A percentile compares a stretch with the other conserved stretches of the same genome.
These are phyloP conservation scores for Arbacia lixula DNA, from an alignment of 53 echinoderm and acorn worm species.

Conservation along the genomic window DNA sequence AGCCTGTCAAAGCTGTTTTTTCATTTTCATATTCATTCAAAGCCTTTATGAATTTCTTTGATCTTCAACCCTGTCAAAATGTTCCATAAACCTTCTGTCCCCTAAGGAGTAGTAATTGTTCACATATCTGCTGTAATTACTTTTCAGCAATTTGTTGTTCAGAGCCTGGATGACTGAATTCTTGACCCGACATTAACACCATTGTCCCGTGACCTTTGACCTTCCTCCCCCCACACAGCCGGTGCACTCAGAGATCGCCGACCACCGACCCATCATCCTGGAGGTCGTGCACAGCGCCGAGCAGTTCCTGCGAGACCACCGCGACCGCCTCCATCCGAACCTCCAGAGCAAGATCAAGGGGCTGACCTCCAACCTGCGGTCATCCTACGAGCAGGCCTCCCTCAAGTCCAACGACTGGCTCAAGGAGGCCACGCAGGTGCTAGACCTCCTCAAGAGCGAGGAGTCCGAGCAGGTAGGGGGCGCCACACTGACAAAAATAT, in stretches of 20 bases:
- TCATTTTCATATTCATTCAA: too few species aligned
- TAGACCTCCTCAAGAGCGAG: conserved; percentile 88
- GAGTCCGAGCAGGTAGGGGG: conserved; percentile 94
- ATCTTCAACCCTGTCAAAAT: too few species aligned
- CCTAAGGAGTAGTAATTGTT: too few species aligned
- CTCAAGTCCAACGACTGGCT: conserved; percentile 94
- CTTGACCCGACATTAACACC: too few species aligned
- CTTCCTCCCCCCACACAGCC: conserved; percentile 62
- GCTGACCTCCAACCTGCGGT: conserved; percentile 90
- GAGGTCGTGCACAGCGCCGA: conserved; percentile 93
- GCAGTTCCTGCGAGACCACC: conserved; percentile 96
- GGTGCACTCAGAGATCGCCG: conserved; percentile 81
- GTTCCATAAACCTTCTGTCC: too few species aligned
- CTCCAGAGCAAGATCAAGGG: conserved; percentile 92
- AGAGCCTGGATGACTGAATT: too few species aligned
- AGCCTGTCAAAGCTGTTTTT: too few species aligned
- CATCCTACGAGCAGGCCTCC: conserved; percentile 79
- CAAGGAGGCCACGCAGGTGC: conserved; percentile 77
- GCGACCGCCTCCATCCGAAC: conserved; percentile 83
- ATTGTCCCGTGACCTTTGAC: too few species aligned
- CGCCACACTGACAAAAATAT: neutral
- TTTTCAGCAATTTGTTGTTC: too few species aligned
- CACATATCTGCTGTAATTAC: too few species aligned
- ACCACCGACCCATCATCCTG: conserved; percentile 90
- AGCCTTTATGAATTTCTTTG: too few species aligned